Evolutionary conservation across 1,140 invertebrate species (phyloP), one percentile per base, ranked within the genome.

Genomic region (Gonatopus flavifemur): DNA sequence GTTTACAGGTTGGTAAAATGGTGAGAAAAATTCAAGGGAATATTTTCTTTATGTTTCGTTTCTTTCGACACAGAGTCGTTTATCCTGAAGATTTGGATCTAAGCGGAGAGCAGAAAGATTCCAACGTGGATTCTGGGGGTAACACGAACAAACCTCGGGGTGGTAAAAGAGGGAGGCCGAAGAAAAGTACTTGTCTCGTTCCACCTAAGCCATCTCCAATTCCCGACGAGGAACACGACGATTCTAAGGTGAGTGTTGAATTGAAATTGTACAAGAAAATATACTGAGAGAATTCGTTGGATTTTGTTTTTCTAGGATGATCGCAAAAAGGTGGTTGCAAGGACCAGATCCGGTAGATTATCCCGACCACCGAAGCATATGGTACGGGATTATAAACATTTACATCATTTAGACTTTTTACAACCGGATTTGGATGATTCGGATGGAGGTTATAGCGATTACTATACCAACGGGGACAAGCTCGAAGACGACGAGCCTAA

Each of bases 361-460:
- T 86, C 84, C 1, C 79, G 85, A 49, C 85, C 85, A 1, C 86
- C 86, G 0, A 77, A 82, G 24, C 83, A 88, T 55, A 86, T 86
- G 82, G 79, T 86, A 3, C 82, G 83, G 48, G 85, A 87, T 64
- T 87, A 86, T 55, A 86, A 86, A 61, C 81, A 84, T 37, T 76
- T 87, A 40, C 82, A 84, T 62, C 80, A 81, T 52, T 63, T 84
- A 13, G 84, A 86, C 52, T 82, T 83, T 50, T 76, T 81, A 57
- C 81, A 84, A 51, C 82, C 83, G 12, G 77, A 81, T 35, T 67
- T 82, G 52, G 83, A 86, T 67, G 82, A 85, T 56, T 84, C 82
- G 5, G 84, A 86, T 64, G 83, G 83, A 25, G 83, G 84, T n/a
- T 87, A 85, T 62, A 84, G 83, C 2, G 85, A 87, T 53, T 85